Evolutionary conservation across 2,888 invertebrate genomes (phyloP), one percentile per base, ranked within the genome.

Genomic region (Mechanitis messenoides): DNA sequence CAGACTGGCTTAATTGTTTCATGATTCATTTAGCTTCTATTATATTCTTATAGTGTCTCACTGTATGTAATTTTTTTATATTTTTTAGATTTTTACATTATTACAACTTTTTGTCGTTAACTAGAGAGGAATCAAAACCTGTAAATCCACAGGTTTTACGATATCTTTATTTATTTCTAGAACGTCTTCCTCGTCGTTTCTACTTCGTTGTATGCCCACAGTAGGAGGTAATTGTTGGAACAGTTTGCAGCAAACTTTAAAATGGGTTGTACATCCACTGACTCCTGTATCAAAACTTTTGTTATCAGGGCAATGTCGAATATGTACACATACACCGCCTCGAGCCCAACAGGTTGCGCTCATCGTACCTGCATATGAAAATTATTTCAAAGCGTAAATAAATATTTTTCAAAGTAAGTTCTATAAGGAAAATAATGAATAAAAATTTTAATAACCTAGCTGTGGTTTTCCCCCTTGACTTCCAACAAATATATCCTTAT

Each of bases 321-420:
- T 63, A 12, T 74, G 69, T 4, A 81, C 68, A 62, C 83, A 85
- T 1, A 77, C 55, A 0, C 84, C 85, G 0, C 83, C 83, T 0
- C 83, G 79, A 0, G 76, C 79, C 84, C 84, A 84, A 67, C 84
- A 85, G 1, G 84, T 81, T 3, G 77, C 53, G 2, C 3, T n/a
- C 6, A 72, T 45, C 0, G 74, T 66, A 3, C 82, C 82, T 83
- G 38, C 35, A 55, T 35, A 11, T 42, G 42, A 42, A 9, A 9
- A 9, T 42, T 11, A 42, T 2, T 42, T 9, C 20, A 20, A 20
- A 20, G 20, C 20, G 20, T 20, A 20, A 20, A 20, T 20, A 20
- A 20, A 20, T 20, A 20, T 20, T 20, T 20, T 20, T 20, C 20
- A 20, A 20, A 20, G 20, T 20, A 20, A 20, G 20, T 20, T 20